A percentile compares a stretch with the other conserved stretches of the same genome.
These are phyloP conservation scores for Hepsetus odoe DNA, from an alignment of 2,113 vertebrate genomes.

Conservation along the genomic window DNA sequence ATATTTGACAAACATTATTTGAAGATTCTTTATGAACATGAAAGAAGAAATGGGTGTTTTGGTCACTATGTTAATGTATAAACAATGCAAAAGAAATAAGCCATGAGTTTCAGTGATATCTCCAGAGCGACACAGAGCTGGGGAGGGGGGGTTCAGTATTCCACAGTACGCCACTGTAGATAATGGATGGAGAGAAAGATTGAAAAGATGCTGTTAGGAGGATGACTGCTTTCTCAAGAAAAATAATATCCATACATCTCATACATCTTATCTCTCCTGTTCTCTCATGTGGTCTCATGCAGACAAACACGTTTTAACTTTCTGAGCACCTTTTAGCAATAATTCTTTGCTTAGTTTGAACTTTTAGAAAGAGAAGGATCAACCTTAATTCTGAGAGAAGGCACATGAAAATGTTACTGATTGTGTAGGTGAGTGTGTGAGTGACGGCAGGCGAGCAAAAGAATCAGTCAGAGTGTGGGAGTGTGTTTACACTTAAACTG, in stretches of 20 bases:
- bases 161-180: too few relatives aligned
- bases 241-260: slow-evolving; percentile 8
- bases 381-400: slow-evolving; percentile 18
- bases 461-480: neutral
- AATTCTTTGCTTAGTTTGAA: slow-evolving; percentile 15
- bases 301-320: slow-evolving; percentile 14
- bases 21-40: too few relatives aligned
- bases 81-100: too few relatives aligned
- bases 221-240: slow-evolving; percentile 4
- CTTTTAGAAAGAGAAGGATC: slow-evolving; percentile 17
- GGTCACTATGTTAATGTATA: too few relatives aligned
- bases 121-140: too few relatives aligned
- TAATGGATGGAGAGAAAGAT: neutral
- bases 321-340: slow-evolving; percentile 26
- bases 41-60: too few relatives aligned
- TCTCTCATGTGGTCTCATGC: neutral
- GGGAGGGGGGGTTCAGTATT: too few relatives aligned
- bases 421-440: slow-evolving; percentile 10
- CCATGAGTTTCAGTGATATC: too few relatives aligned
- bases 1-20: too few relatives aligned
- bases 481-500: slow-evolving; percentile 1
- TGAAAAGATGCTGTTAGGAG: neutral
- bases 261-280: neutral
- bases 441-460: neutral
- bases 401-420: neutral